These are phyloP conservation scores for Bombylius discolor DNA, from an alignment of 2,888 invertebrate species.

Conservation along the genomic window DNA sequence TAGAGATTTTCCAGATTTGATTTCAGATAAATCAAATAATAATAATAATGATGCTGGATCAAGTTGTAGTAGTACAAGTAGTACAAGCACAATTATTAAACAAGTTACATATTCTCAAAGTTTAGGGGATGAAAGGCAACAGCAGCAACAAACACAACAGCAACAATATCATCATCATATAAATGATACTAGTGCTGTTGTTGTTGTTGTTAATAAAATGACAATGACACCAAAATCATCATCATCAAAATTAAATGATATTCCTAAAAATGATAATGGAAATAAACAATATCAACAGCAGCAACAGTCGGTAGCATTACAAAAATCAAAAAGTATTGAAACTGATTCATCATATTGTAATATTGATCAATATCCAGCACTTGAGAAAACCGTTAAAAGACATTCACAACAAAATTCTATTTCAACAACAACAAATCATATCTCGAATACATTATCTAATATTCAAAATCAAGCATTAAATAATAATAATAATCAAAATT, in stretches of 20 bases:
- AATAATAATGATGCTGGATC: slow-evolving; percentile 8
- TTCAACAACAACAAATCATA: not conserved
- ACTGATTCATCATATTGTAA: slow-evolving; percentile 28
- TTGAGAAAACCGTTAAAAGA: slow-evolving; percentile 36
- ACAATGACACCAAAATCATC: slow-evolving; percentile 1
- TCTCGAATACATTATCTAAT: not conserved
- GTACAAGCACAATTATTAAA: slow-evolving; percentile 13
- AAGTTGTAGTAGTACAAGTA: slow-evolving; percentile 12
- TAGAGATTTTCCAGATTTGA: slow-evolving; percentile 24
- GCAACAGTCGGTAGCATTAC: slow-evolving; percentile 14
- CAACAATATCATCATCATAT: not conserved
- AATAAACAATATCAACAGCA: not conserved
- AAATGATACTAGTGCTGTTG: not conserved
- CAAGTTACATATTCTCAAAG: slow-evolving; percentile 25
- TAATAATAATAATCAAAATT: not conserved
- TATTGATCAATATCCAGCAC: slow-evolving; percentile 37
- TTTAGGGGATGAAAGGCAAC: slow-evolving; percentile 12
- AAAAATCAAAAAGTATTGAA: slow-evolving; percentile 36
- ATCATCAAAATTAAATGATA: slow-evolving; percentile 15
- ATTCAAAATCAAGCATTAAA: not conserved
- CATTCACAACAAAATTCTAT: slow-evolving; percentile 16
- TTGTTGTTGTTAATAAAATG: not conserved
- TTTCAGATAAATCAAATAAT: slow-evolving; percentile 10
- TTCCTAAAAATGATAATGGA: slow-evolving; percentile 7
- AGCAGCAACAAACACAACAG: not conserved